phyloP scores from a whole-genome alignment of 2,888 invertebrate species.

The Deilephila elpenor region DNA sequence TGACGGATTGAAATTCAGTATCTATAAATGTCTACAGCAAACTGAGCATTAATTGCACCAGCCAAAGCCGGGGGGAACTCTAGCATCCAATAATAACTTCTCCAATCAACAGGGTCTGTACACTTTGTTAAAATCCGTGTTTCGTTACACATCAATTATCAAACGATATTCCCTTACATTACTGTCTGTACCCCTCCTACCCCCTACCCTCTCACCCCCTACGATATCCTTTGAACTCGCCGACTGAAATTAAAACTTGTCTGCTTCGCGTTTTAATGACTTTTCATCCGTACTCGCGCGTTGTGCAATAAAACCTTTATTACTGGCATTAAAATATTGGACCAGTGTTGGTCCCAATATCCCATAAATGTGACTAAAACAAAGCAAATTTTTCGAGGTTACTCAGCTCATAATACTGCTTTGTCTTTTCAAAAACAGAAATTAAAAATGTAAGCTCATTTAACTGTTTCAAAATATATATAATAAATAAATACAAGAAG shows the following conservation, averaged over 20 bases:
- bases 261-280: conserved; percentile 15
- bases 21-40: too few relatives aligned
- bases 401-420: too few relatives aligned
- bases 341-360: background rate
- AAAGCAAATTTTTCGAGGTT: background rate
- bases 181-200: background rate
- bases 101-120: background rate
- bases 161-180: conserved; percentile 25
- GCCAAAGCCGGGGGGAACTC: too few relatives aligned
- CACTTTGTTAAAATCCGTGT: background rate
- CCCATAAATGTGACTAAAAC: background rate
- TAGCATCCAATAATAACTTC: background rate
- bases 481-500: too few relatives aligned
- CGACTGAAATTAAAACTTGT: conserved; percentile 24
- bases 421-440: too few relatives aligned
- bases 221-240: conserved; percentile 19
- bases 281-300: background rate
- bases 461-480: too few relatives aligned
- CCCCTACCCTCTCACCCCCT: background rate
- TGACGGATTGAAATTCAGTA: too few relatives aligned
- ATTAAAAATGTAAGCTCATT: too few relatives aligned
- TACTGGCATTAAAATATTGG: conserved; percentile 10
- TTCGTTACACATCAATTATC: conserved; percentile 23
- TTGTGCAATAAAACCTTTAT: conserved; percentile 12
- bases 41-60: too few relatives aligned